These are phyloP conservation scores for Schizothorax lantsangensis DNA, from an alignment of 2,797 vertebrate genomes.

Conservation along the genomic window DNA sequence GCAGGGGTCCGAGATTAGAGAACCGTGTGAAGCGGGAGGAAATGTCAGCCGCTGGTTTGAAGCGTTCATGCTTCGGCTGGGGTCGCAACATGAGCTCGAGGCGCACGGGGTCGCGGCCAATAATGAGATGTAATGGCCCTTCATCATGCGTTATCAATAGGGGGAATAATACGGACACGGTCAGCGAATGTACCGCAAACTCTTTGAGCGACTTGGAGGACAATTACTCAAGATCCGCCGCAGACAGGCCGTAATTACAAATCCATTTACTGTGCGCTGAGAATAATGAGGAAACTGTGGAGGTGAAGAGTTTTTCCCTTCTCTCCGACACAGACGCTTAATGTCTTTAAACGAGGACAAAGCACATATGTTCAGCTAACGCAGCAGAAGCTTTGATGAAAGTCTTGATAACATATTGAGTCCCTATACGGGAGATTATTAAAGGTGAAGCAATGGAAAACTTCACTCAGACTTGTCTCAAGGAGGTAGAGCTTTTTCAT, in stretches of 20 bases:
- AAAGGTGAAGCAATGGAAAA: conserved; percentile 25
- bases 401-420: conserved; percentile 15
- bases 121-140: conserved; percentile 20
- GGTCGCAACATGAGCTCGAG: neutral
- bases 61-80: neutral
- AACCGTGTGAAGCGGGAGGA: conserved; percentile 43
- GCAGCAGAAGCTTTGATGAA: conserved; percentile 27
- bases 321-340: neutral
- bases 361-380: conserved; percentile 24
- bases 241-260: conserved; percentile 61
- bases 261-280: conserved; percentile 56
- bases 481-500: too few species aligned
- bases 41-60: conserved; percentile 44
- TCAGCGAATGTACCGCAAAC: conserved; percentile 26
- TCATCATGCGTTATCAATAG: conserved; percentile 49
- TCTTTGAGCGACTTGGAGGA: conserved; percentile 45
- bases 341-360: conserved; percentile 37
- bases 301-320: conserved; percentile 25
- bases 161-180: conserved; percentile 38
- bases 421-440: conserved; percentile 9
- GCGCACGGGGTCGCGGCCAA: neutral
- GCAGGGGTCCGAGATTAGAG: conserved; percentile 19
- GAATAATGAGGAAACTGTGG: conserved; percentile 40
- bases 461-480: neutral
- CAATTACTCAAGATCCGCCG: conserved; percentile 51